Evolutionary conservation across 2,888 invertebrate species (phyloP).

Genomic region (Scaptodrosophila latifasciaeformis): DNA sequence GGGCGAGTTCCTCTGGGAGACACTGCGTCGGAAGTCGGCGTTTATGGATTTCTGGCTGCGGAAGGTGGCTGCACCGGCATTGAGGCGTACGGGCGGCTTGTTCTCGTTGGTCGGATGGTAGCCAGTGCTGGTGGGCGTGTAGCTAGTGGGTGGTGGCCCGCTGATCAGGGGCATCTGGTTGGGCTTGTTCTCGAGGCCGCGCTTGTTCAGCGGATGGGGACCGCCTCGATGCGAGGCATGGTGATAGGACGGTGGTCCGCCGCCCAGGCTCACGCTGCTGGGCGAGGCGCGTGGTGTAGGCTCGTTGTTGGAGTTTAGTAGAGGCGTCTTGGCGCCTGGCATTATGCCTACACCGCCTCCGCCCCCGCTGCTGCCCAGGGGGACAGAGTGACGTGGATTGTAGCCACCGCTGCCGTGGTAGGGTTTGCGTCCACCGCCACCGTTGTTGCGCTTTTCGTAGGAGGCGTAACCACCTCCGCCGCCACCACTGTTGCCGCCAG

Average conservation of each 20-base stretch:
- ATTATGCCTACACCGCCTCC: conserved; percentile 26
- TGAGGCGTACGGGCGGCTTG: conserved; percentile 68
- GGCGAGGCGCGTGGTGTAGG: conserved; percentile 67
- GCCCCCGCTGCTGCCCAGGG: conserved; percentile 29
- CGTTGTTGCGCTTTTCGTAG: conserved; percentile 66
- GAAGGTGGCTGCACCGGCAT: conserved; percentile 66
- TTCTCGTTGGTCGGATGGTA: conserved; percentile 42
- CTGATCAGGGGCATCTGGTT: conserved; percentile 61
- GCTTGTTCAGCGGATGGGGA: conserved; percentile 59
- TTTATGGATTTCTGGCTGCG: conserved; percentile 70
- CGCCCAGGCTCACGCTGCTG: conserved; percentile 46
- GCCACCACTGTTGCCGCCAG: conserved; percentile 44
- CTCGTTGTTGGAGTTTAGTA: conserved; percentile 65
- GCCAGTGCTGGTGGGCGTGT: conserved; percentile 18
- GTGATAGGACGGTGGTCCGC: conserved; percentile 37
- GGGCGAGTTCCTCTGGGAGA: conserved; percentile 75
- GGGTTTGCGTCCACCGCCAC: conserved; percentile 37
- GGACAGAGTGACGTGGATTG: conserved; percentile 51
- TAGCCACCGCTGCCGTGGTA: conserved; percentile 52
- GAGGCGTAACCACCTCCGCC: conserved; percentile 37
- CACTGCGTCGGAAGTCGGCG: conserved; percentile 71
- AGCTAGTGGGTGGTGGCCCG: conserved; percentile 60
- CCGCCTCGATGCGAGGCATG: conserved; percentile 56
- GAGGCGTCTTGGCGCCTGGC: conserved; percentile 54
- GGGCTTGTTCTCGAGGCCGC: conserved; percentile 58